phyloP scores from a whole-genome alignment of 1,140 invertebrate species.

The Saccostrea echinata region DNA sequence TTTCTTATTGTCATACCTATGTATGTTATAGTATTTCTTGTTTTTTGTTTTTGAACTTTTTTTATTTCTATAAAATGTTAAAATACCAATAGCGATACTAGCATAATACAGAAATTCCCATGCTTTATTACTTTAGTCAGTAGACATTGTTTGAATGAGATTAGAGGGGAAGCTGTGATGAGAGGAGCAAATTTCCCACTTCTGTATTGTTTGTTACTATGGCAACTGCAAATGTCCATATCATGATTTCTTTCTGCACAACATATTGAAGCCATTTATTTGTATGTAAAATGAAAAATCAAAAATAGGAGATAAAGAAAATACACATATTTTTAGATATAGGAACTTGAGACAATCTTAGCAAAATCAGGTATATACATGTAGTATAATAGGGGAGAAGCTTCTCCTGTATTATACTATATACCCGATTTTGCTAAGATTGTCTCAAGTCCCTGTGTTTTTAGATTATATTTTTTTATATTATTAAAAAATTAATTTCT shows the following conservation, averaged over 20 bases:
- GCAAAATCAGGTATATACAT: too few relatives aligned
- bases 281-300: not conserved
- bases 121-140: not conserved
- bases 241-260: not conserved
- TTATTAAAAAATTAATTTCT: too few relatives aligned
- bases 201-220: not conserved
- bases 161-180: not conserved
- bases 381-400: too few relatives aligned
- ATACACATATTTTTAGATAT: too few relatives aligned
- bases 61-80: not conserved
- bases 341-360: too few relatives aligned
- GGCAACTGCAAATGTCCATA: not conserved
- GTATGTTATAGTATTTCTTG: constrained; percentile 18
- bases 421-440: too few relatives aligned
- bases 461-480: too few relatives aligned
- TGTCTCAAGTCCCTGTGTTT: too few relatives aligned
- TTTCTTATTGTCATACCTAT: not conserved
- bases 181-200: not conserved
- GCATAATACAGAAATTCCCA: constrained; percentile 11
- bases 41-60: not conserved
- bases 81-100: not conserved
- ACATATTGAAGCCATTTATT: not conserved
- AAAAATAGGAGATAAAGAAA: too few relatives aligned
- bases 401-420: too few relatives aligned
- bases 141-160: constrained; percentile 29